Percentiles rank a stretch among this genome's conserved stretches.
These are phyloP conservation scores for Plagodis pulveraria DNA, from an alignment of 2,888 invertebrate genomes.

Conservation along the genomic window DNA sequence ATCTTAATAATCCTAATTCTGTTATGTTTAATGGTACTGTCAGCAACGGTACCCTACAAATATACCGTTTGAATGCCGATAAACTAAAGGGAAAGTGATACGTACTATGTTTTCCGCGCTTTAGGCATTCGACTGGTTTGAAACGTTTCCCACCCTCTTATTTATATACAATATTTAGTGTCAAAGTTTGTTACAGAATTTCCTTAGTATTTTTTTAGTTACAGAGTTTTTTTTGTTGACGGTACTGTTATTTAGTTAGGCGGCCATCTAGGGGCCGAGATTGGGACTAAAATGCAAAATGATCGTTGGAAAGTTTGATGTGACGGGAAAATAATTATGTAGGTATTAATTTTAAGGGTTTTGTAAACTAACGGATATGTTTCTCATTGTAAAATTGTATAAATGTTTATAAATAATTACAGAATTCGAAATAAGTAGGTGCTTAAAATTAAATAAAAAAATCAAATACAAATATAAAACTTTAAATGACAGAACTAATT, in stretches of 20 bases:
- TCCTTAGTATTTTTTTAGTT: not conserved
- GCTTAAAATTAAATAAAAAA: not conserved
- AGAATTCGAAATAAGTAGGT: not conserved
- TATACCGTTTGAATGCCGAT: no score
- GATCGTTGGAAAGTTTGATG: conserved; percentile 33
- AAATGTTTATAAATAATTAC: not conserved
- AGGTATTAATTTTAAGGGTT: not conserved
- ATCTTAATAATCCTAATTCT: not conserved
- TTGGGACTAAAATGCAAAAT: conserved; percentile 29
- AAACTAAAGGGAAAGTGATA: no score
- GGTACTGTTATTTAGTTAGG: conserved; percentile 35
- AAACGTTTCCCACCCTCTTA: no score
- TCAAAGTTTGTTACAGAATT: not conserved
- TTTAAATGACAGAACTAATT: not conserved
- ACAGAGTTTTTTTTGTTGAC: conserved; percentile 36
- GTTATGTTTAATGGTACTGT: not conserved
- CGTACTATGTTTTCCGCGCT: no score
- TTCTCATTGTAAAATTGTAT: conserved; percentile 4
- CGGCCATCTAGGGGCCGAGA: conserved; percentile 38
- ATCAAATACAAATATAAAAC: no score
- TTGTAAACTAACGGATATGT: not conserved
- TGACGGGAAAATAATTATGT: conserved; percentile 22
- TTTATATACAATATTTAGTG: no score
- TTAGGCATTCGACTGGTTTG: no score
- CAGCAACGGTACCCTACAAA: not conserved